Evolutionary conservation across 2,888 invertebrate genomes (phyloP).

Genomic region (Antheraea yamamai): DNA sequence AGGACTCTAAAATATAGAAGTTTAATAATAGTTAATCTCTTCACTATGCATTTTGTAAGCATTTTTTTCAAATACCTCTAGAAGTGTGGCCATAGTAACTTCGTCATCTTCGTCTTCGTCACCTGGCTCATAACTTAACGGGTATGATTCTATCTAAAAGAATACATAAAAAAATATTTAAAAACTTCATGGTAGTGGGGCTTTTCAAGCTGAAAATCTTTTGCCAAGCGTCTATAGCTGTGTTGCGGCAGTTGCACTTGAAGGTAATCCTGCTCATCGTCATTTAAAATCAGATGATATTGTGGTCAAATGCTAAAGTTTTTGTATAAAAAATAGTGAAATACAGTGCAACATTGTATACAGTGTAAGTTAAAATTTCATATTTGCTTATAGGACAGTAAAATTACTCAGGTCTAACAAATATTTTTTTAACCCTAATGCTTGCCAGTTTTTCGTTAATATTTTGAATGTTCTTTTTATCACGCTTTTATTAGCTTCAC

Average conservation of each 20-base stretch:
- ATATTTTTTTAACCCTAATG: no score
- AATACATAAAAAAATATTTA: constrained; percentile 6
- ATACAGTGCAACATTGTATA: no score
- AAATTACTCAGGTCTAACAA: no score
- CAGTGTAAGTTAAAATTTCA: no score
- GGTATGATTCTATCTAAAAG: constrained; percentile 45
- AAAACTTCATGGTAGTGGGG: neutral
- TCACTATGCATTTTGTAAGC: neutral
- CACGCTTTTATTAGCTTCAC: no score
- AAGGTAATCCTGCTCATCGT: neutral
- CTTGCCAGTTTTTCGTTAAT: no score
- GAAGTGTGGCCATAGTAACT: constrained; percentile 39
- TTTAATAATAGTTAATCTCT: neutral
- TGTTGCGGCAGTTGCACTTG: no score
- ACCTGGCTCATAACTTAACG: constrained; percentile 58
- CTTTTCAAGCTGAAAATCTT: neutral
- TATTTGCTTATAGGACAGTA: no score
- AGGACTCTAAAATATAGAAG: constrained; percentile 53
- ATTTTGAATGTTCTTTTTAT: no score
- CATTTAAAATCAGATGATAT: neutral
- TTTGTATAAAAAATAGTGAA: no score
- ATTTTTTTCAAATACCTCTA: constrained; percentile 45
- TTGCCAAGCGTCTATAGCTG: neutral
- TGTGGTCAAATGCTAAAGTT: neutral
- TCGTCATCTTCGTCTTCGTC: constrained; percentile 55